Conservation (phyloP, 2,113 vertebrate species). For the Tyrannus savana region DNA sequence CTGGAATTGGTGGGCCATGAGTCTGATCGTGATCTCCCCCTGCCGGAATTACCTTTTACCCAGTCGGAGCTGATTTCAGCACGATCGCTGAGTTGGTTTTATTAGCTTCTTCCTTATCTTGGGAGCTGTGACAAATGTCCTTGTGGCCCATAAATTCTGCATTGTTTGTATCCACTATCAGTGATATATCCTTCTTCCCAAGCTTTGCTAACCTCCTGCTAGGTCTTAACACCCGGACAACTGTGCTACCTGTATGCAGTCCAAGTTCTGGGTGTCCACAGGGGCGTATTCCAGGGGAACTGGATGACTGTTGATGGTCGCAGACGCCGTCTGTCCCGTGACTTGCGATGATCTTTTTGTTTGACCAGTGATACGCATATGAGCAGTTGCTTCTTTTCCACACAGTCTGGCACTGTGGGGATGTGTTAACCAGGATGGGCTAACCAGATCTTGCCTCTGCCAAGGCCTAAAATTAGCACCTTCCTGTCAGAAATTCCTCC, state of each 20-base stretch:
- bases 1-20: background rate
- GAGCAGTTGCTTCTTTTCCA: background rate
- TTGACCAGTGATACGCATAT: fast-evolving
- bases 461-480: background rate
- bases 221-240: background rate
- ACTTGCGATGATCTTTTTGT: background rate
- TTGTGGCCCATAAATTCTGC: background rate
- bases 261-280: background rate
- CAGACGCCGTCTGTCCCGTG: background rate
- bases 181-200: background rate
- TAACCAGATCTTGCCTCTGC: background rate
- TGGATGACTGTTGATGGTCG: background rate
- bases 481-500: background rate
- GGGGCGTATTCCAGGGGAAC: background rate
- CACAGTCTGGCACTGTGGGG: background rate
- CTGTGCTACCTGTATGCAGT: background rate
- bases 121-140: background rate
- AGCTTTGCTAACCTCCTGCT: background rate
- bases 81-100: background rate
- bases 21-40: background rate
- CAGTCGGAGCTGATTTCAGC: background rate
- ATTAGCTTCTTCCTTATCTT: background rate
- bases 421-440: background rate
- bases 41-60: background rate
- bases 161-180: background rate